A percentile compares a stretch with the other conserved stretches of the same genome.
These are phyloP conservation scores for Palythoa grandiflora DNA, from an alignment of 92 coral and sea anemone genomes.

Conservation along the genomic window DNA sequence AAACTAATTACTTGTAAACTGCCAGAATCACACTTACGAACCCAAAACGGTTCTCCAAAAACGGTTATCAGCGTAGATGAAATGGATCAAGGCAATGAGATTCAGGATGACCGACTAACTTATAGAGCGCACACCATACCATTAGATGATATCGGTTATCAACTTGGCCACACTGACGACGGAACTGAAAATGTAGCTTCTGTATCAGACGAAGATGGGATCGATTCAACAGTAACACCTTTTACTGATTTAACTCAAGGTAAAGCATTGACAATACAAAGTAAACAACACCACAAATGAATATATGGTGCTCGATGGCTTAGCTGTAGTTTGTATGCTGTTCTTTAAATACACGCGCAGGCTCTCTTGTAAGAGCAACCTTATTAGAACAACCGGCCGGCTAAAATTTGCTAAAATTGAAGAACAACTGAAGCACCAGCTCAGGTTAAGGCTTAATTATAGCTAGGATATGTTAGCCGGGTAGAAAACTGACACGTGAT, in stretches of 20 bases:
- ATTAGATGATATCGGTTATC: background rate
- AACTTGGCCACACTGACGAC: background rate
- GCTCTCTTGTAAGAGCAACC: no score
- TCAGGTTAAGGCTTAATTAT: no score
- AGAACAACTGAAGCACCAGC: no score
- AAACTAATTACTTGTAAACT: background rate
- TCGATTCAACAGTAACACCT: background rate
- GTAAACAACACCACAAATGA: background rate
- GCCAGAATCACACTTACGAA: background rate
- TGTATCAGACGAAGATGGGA: background rate
- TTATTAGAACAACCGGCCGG: no score
- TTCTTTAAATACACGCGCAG: no score
- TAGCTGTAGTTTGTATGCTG: background rate
- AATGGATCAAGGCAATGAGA: background rate
- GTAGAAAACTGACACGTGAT: no score
- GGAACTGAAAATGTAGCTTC: slow-evolving; percentile 20
- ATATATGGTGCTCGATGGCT: background rate
- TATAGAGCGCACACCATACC: background rate
- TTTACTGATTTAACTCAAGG: slow-evolving; percentile 13
- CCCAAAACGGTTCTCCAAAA: slow-evolving; percentile 25
- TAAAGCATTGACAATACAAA: background rate
- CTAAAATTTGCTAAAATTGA: no score
- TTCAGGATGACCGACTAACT: background rate
- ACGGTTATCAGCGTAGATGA: background rate
- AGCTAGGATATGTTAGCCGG: no score